Conservation (phyloP, 2,797 vertebrate species). For the Oreochromis mossambicus region DNA sequence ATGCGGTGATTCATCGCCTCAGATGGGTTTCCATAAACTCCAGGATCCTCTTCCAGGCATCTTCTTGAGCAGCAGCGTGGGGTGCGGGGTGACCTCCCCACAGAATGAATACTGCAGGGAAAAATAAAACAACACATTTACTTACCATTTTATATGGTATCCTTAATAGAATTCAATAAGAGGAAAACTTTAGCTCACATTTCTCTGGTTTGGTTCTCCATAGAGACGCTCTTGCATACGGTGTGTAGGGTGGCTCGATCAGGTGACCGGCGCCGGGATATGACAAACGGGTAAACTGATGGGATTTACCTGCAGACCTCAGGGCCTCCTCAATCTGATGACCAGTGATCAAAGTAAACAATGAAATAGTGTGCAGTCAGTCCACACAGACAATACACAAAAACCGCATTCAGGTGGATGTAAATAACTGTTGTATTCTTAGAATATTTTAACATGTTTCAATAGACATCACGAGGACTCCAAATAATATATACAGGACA, state of each 20-base stretch:
- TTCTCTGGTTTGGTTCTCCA: constrained; percentile 56
- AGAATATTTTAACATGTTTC: neutral
- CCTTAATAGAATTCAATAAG: neutral
- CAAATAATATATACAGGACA: neutral
- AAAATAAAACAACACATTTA: neutral
- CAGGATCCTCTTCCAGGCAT: constrained; percentile 80
- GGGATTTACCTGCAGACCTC: constrained; percentile 51
- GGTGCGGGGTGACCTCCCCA: constrained; percentile 75
- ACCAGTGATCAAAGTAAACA: neutral
- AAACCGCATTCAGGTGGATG: neutral
- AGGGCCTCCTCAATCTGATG: constrained; percentile 57
- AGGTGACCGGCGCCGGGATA: constrained; percentile 83
- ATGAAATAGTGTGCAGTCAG: neutral
- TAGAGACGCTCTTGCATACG: constrained; percentile 38
- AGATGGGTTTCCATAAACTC: constrained; percentile 58
- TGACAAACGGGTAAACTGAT: constrained; percentile 63
- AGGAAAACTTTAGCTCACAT: constrained; percentile 31
- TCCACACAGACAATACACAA: neutral
- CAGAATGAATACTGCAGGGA: constrained; percentile 59
- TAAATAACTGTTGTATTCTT: neutral
- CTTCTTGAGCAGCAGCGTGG: constrained; percentile 80
- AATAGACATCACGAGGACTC: neutral
- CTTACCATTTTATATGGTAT: neutral
- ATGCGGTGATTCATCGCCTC: constrained; percentile 1
- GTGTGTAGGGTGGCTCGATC: constrained; percentile 80